phyloP scores from a whole-genome alignment of 2,888 invertebrate genomes.

The Leptogaster cylindrica region DNA sequence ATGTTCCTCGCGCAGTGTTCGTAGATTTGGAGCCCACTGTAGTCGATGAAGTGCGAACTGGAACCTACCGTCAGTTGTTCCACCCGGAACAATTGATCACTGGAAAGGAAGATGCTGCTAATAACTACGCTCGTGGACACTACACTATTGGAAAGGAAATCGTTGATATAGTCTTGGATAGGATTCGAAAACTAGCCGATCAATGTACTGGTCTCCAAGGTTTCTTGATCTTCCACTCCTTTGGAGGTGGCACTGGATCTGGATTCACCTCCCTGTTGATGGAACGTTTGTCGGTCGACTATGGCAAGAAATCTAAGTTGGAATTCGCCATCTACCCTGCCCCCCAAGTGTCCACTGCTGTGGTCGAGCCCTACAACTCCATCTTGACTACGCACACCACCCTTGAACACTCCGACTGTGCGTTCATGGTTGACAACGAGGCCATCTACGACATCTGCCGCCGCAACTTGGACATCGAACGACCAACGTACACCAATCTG shows the following conservation, averaged over 20 bases:
- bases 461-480: conserved; percentile 82
- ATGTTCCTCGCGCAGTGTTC: conserved; percentile 87
- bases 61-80: conserved; percentile 82
- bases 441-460: conserved; percentile 89
- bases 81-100: conserved; percentile 92
- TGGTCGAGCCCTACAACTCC: conserved; percentile 90
- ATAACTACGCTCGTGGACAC: conserved; percentile 94
- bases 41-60: conserved; percentile 86
- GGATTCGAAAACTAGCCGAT: conserved; percentile 82
- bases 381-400: conserved; percentile 93
- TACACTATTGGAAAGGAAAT: conserved; percentile 92
- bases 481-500: conserved; percentile 85
- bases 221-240: conserved; percentile 92
- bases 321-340: conserved; percentile 96
- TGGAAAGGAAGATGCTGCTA: conserved; percentile 92
- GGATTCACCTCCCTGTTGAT: conserved; percentile 92
- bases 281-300: conserved; percentile 90
- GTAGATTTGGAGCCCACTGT: conserved; percentile 94
- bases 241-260: conserved; percentile 89
- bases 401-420: conserved; percentile 84
- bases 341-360: conserved; percentile 84
- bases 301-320: conserved; percentile 91
- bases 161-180: conserved; percentile 81
- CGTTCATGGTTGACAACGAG: conserved; percentile 92
- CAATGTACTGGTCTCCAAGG: conserved; percentile 87